These are phyloP conservation scores for Ridgeia piscesae DNA, from an alignment of 1,140 invertebrate species.

Conservation along the genomic window DNA sequence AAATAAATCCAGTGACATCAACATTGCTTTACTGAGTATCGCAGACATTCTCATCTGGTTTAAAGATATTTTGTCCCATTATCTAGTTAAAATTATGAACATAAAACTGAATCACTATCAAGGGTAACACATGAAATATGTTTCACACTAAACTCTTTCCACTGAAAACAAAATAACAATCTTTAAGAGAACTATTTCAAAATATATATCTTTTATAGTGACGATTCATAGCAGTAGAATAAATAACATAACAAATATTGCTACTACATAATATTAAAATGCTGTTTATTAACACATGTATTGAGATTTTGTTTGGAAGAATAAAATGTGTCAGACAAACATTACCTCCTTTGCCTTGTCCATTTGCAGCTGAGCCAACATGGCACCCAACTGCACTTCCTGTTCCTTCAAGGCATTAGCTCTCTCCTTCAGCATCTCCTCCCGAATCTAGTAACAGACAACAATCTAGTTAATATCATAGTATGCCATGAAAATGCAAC, in stretches of 20 bases:
- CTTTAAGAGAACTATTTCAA: not conserved
- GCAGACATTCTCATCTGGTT: too few relatives aligned
- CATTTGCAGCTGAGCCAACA: constrained; percentile 50
- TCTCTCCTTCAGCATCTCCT: constrained; percentile 53
- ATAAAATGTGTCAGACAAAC: not conserved
- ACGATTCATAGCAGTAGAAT: not conserved
- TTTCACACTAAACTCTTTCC: not conserved
- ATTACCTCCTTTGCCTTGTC: constrained; percentile 54
- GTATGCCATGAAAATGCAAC: constrained; percentile 12
- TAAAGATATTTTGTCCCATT: not conserved
- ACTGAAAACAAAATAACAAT: not conserved
- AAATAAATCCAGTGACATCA: too few relatives aligned
- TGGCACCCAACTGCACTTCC: constrained; percentile 50
- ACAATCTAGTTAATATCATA: not conserved
- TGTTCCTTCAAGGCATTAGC: constrained; percentile 49
- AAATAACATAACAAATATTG: not conserved
- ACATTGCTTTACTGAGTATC: too few relatives aligned
- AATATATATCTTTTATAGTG: not conserved
- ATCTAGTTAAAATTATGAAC: not conserved
- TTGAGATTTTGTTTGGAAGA: not conserved
- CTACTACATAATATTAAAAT: not conserved
- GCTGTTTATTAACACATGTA: not conserved
- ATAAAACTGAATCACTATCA: not conserved
- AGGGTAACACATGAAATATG: not conserved
- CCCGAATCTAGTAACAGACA: constrained; percentile 39